Evolutionary conservation across 1,140 invertebrate species (phyloP), one percentile per base, ranked within the genome.

Genomic region (Geopemphigus sp.): DNA sequence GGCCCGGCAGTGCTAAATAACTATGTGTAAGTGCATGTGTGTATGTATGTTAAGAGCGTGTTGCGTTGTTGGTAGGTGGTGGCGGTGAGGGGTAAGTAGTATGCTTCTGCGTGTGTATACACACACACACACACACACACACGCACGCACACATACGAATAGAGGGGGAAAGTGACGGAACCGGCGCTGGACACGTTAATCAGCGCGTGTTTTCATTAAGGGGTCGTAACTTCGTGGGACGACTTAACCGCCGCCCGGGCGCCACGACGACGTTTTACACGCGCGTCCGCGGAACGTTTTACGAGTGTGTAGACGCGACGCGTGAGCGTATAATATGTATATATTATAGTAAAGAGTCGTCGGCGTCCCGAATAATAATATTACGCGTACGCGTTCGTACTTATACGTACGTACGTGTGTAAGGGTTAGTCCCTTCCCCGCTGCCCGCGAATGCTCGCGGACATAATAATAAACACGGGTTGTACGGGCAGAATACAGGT

Each of bases 101-200:
- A n/a, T n/a, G n/a, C n/a, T n/a, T n/a, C 12, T 63, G 14, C 5
- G 59, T 3, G 59, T 32, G 17, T 19, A 32, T 64, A 5, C 17
- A 24, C n/a, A n/a, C n/a, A n/a, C n/a, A n/a, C n/a, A n/a, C n/a
- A n/a, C n/a, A n/a, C n/a, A n/a, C n/a, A n/a, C n/a, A n/a, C n/a
- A n/a, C n/a, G n/a, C n/a, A n/a, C n/a, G n/a, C n/a, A n/a, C n/a
- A n/a, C n/a, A 15, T 14, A 24, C 17, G 59, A 61, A 22, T 61
- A 15, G 47, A 6, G 1, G 26, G 47, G 50, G n/a, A n/a, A n/a
- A n/a, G 26, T 54, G 47, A 32, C 70, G 50, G n/a, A 50, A 73
- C 54, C 70, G 17, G n/a, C 70, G 50, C 8, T 50, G 70, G 70
- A 73, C 70, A 53, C 70, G 70, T 73, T 73, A 73, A 73, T 73